Evolutionary conservation across 2,797 vertebrate species (phyloP).

Genomic region (Notolepis coatsorum): DNA sequence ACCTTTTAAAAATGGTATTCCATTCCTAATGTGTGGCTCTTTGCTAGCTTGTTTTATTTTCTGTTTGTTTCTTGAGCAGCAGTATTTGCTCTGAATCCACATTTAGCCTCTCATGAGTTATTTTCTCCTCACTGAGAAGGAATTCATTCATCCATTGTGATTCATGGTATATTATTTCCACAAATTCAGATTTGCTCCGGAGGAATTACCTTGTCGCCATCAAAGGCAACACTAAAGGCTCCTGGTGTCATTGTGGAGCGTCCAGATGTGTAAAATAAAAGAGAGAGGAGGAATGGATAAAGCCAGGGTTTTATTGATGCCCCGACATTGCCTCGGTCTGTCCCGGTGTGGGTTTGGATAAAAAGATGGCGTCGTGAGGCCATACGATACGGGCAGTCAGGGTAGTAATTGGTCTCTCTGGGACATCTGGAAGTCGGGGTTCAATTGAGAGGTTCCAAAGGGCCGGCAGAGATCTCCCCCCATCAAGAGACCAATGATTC

Average conservation of each 20-base stretch:
- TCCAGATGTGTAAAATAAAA: slow-evolving; percentile 35
- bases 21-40: slow-evolving; percentile 7
- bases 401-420: slow-evolving; percentile 82
- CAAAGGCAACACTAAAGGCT: slow-evolving; percentile 16
- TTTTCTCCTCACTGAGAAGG: slow-evolving; percentile 15
- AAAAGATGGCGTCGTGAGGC: slow-evolving; percentile 72
- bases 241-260: slow-evolving; percentile 17
- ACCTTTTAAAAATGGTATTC: no score
- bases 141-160: slow-evolving; percentile 24
- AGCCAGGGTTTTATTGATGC: slow-evolving; percentile 28
- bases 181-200: slow-evolving; percentile 24
- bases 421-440: slow-evolving; percentile 64
- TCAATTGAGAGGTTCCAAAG: slow-evolving; percentile 64
- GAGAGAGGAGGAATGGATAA: slow-evolving; percentile 57
- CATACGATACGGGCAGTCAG: slow-evolving; percentile 60
- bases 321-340: slow-evolving; percentile 19
- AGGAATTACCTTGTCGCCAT: slow-evolving; percentile 11
- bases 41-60: slow-evolving; percentile 23
- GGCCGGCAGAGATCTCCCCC: slow-evolving; percentile 51
- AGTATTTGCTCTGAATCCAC: no score
- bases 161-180: slow-evolving; percentile 41
- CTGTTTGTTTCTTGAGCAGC: no score
- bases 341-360: slow-evolving; percentile 58
- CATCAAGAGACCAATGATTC: slow-evolving; percentile 44
- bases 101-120: no score